Evolutionary conservation across 1,140 invertebrate genomes (phyloP), one percentile per base, ranked within the genome.

Genomic region (Zaprionus inermis): DNA sequence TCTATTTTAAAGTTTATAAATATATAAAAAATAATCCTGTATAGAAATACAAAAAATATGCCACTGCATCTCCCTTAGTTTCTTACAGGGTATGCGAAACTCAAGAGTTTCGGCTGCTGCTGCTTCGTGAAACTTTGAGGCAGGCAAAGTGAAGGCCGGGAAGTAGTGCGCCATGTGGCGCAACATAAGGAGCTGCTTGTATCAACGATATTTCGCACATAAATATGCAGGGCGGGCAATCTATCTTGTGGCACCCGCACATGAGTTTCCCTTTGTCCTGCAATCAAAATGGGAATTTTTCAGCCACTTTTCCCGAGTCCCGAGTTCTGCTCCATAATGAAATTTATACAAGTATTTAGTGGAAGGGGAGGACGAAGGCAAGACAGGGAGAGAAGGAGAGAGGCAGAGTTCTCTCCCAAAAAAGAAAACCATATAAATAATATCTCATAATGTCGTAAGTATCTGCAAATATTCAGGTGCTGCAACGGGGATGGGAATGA

Each of bases 371-470:
- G 22, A 38, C 3, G 41, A 22, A 38, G 11, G 12, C 34, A 32
- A 64, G 20, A 61, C 7, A 51, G 46, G 20, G 18, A 22, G 56
- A 65, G 65, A 73, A 71, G 69, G 46, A 32, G 30, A 32, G 30
- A 32, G 14, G 14, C 36, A 38, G 36, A 38, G 36, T 38, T 38
- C 5, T 38, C 14, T 38, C 71, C 68, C 70, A 56, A 74, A 76
- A 68, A 59, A 68, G 55, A 75, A 51, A 59, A 41, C 49, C 44
- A 73, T 86, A 90, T 88, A 84, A 86, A 90, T 91, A 91, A 90
- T 91, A 91, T 78, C 71, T 76, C 78, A 84, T 88, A 90, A 91
- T 84, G 81, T 91, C 89, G 76, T 88, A 78, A 90, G 75, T 81
- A 81, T 77, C 76, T 86, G 78, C 67, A 82, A 73, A 79, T 73